phyloP scores from a whole-genome alignment of 2,797 vertebrate genomes.

The Acestrorhynchus altus region DNA sequence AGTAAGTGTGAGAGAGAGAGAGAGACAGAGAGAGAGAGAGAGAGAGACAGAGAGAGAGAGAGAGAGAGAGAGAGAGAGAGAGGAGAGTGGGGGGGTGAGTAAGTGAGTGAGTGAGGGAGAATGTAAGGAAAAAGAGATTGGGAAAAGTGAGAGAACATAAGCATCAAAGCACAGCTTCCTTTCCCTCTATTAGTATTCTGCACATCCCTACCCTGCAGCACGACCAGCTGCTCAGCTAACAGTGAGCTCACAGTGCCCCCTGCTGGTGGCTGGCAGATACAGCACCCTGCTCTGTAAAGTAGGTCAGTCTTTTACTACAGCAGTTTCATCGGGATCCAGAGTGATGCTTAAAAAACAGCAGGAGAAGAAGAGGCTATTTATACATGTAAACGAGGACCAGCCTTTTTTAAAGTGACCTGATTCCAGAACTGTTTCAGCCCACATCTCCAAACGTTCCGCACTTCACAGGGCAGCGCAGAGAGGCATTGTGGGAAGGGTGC shows the following conservation, averaged over 20 bases:
- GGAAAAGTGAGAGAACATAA: slow-evolving; percentile 29
- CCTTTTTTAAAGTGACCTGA: slow-evolving; percentile 68
- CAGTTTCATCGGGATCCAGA: slow-evolving; percentile 66
- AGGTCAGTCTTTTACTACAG: slow-evolving; percentile 73
- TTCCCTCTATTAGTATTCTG: slow-evolving; percentile 78
- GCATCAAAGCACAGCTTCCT: slow-evolving; percentile 52
- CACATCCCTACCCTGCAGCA: slow-evolving; percentile 79
- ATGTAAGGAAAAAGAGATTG: not conserved
- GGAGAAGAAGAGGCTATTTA: slow-evolving; percentile 57
- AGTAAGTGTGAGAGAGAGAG: too few species aligned
- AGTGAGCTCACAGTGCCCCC: slow-evolving; percentile 72
- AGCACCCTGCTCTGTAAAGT: slow-evolving; percentile 61
- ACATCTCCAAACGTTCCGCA: slow-evolving; percentile 12
- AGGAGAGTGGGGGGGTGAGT: not conserved
- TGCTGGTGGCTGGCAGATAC: slow-evolving; percentile 52
- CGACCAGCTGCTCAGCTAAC: slow-evolving; percentile 11
- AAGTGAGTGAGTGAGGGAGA: too few species aligned
- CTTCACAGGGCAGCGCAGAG: not conserved
- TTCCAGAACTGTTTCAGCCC: slow-evolving; percentile 63
- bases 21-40: slow-evolving; percentile 30
- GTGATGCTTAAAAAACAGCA: slow-evolving; percentile 59
- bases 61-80: slow-evolving; percentile 33
- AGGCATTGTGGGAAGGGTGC: not conserved
- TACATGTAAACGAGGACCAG: slow-evolving; percentile 67
- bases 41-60: not conserved